phyloP scores from a whole-genome alignment of 2,113 vertebrate species.

The Oreochromis aureus region DNA sequence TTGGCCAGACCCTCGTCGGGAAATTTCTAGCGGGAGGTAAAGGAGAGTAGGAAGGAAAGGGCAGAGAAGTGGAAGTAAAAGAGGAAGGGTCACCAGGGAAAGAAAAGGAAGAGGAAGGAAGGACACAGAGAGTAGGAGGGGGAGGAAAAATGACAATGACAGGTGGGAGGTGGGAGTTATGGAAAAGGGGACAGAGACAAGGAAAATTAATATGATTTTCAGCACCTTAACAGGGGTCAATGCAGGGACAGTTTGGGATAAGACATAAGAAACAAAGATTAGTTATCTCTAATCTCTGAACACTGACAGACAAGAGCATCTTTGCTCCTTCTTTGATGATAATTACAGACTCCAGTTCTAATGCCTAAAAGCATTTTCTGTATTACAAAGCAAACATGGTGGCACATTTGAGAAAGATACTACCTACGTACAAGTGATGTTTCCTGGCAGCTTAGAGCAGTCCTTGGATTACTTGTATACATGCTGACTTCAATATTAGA shows the following conservation, averaged over 20 bases:
- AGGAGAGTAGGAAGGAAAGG: not conserved
- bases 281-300: not conserved
- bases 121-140: not conserved
- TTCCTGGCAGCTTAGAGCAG: not conserved
- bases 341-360: not conserved
- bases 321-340: not conserved
- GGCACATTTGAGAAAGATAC: not conserved
- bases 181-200: not conserved
- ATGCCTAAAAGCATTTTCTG: not conserved
- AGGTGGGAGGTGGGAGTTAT: not conserved
- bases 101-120: not conserved
- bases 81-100: not conserved
- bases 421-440: not conserved
- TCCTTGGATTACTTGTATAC: not conserved
- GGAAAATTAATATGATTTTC: not conserved
- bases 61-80: not conserved
- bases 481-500: not conserved
- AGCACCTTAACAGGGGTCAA: not conserved
- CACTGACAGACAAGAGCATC: not conserved
- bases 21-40: constrained; percentile 79
- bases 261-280: not conserved
- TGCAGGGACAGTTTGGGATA: not conserved
- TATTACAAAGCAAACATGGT: not conserved
- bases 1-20: constrained; percentile 88
- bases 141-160: not conserved